These are phyloP conservation scores for Epirrhoe tristata DNA, from an alignment of 2,888 invertebrate genomes.

Conservation along the genomic window DNA sequence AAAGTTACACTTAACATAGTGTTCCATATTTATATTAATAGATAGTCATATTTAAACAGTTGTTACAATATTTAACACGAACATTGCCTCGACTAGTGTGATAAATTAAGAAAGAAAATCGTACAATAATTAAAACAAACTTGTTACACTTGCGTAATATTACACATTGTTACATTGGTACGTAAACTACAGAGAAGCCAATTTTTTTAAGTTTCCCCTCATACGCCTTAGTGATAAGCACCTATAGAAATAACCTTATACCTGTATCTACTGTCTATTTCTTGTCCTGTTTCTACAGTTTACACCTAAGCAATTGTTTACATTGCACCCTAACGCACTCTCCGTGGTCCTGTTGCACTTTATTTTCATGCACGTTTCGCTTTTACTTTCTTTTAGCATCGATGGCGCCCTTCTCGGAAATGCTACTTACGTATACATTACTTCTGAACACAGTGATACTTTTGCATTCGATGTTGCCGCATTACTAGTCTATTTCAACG, in stretches of 20 bases:
- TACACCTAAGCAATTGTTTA: slow-evolving; percentile 46
- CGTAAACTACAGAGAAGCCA: slow-evolving; percentile 70
- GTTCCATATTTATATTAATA: slow-evolving; percentile 61
- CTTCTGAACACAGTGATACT: slow-evolving; percentile 71
- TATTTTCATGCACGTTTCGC: slow-evolving; percentile 73
- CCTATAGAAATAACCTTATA: slow-evolving; percentile 48
- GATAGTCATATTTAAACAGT: slow-evolving; percentile 60
- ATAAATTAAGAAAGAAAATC: slow-evolving; percentile 76
- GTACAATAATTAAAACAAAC: slow-evolving; percentile 77
- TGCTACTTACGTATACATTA: slow-evolving; percentile 66
- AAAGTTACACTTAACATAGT: slow-evolving; percentile 48
- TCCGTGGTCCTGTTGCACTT: slow-evolving; percentile 76
- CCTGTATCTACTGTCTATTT: slow-evolving; percentile 49
- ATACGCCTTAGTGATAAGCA: slow-evolving; percentile 61
- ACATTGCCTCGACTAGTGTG: slow-evolving; percentile 73
- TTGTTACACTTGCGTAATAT: slow-evolving; percentile 80
- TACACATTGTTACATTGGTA: slow-evolving; percentile 79
- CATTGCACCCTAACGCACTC: slow-evolving; percentile 63
- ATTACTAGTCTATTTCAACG: slow-evolving; percentile 65
- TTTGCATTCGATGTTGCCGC: slow-evolving; percentile 74
- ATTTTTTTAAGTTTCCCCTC: slow-evolving; percentile 76
- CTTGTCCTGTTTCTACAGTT: slow-evolving; percentile 51
- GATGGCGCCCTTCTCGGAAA: slow-evolving; percentile 59
- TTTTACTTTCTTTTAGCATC: slow-evolving; percentile 67
- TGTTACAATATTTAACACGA: slow-evolving; percentile 61